Conservation (phyloP, 2,888 invertebrate genomes). For the Archaeoteleia sp. region DNA sequence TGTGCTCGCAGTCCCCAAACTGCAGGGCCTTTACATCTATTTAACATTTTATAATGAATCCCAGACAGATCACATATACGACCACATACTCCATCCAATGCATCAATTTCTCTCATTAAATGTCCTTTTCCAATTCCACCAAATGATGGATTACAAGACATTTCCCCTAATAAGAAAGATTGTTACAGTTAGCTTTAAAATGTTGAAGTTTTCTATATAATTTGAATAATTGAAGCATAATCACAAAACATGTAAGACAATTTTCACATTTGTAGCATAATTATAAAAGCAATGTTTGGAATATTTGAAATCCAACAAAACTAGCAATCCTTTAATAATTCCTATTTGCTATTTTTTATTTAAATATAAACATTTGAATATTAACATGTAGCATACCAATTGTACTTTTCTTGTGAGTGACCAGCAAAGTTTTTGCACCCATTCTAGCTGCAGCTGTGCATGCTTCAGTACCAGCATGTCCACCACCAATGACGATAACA, state of each 20-base stretch:
- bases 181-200: too few species aligned
- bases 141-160: constrained; percentile 96
- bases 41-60: constrained; percentile 88
- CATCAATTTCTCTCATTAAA: constrained; percentile 90
- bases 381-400: constrained; percentile 78
- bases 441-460: constrained; percentile 88
- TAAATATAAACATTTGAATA: constrained; percentile 10
- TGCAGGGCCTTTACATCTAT: constrained; percentile 88
- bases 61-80: constrained; percentile 88
- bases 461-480: constrained; percentile 94
- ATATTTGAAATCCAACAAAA: neutral
- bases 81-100: constrained; percentile 89
- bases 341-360: constrained; percentile 1
- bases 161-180: too few species aligned
- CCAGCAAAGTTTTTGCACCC: constrained; percentile 85
- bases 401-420: constrained; percentile 89
- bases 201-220: too few species aligned
- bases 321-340: too few species aligned
- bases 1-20: constrained; percentile 93
- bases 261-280: too few species aligned
- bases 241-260: too few species aligned
- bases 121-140: constrained; percentile 95
- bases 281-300: too few species aligned
- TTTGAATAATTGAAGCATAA: too few species aligned
- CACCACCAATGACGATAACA: constrained; percentile 91